phyloP scores from a whole-genome alignment of 2,888 invertebrate genomes.

The Leptinotarsa rubiginosa region DNA sequence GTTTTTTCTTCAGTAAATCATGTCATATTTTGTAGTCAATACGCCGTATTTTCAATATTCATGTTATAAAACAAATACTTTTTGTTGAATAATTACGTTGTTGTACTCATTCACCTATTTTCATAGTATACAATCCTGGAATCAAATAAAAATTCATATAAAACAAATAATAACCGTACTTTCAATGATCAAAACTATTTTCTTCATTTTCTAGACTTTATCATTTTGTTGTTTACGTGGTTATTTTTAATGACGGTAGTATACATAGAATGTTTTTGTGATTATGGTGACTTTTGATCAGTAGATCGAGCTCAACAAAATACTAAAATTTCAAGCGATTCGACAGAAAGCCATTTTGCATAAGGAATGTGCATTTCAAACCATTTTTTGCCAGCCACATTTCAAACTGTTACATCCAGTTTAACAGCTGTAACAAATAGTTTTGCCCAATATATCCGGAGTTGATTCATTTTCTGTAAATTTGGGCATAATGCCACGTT shows the following conservation, averaged over 20 bases:
- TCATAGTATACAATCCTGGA: background rate
- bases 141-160: background rate
- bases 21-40: background rate
- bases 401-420: no score
- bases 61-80: conserved; percentile 5
- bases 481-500: no score
- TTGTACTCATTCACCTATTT: background rate
- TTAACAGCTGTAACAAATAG: no score
- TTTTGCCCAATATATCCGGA: no score
- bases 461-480: no score
- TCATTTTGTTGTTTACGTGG: background rate
- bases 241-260: background rate
- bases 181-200: background rate
- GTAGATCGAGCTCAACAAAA: no score
- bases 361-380: no score
- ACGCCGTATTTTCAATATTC: conserved; percentile 1
- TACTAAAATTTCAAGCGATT: no score
- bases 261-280: no score
- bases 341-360: no score
- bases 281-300: no score
- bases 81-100: background rate
- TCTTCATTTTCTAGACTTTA: background rate
- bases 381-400: no score
- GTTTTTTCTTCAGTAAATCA: background rate
- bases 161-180: background rate